Evolutionary conservation across 2,113 vertebrate genomes (phyloP).

Genomic region (Arvicanthis niloticus): DNA sequence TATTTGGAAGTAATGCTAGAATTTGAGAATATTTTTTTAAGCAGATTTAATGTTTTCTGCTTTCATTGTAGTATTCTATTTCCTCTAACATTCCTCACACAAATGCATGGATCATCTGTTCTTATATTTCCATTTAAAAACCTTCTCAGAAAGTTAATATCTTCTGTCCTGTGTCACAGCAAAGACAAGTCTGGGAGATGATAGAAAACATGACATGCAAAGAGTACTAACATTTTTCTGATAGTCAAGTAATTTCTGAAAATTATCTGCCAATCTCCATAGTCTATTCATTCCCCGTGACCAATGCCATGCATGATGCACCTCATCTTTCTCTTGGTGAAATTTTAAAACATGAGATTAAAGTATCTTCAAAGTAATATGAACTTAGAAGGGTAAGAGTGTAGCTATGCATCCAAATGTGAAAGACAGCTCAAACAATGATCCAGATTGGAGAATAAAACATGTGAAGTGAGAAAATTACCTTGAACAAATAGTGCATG

Average conservation of each 20-base stretch:
- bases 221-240: not conserved
- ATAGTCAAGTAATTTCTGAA: slow-evolving; percentile 41
- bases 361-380: not conserved
- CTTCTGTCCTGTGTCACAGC: not conserved
- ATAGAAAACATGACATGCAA: not conserved
- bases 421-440: not conserved
- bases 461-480: not conserved
- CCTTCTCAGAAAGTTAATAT: not conserved
- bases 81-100: not conserved
- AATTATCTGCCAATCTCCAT: not conserved
- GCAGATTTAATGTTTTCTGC: not conserved
- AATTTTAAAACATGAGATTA: not conserved
- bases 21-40: slow-evolving; percentile 17
- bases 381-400: not conserved
- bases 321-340: not conserved
- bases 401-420: not conserved
- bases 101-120: slow-evolving; percentile 22
- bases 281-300: not conserved
- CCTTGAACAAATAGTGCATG: not conserved
- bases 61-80: not conserved
- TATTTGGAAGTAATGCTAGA: slow-evolving; percentile 27
- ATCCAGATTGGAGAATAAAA: not conserved
- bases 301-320: not conserved
- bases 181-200: not conserved
- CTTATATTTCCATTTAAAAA: slow-evolving; percentile 42